These are phyloP conservation scores for Lordiphosa mommai DNA, from an alignment of 1,140 invertebrate species.

Conservation along the genomic window DNA sequence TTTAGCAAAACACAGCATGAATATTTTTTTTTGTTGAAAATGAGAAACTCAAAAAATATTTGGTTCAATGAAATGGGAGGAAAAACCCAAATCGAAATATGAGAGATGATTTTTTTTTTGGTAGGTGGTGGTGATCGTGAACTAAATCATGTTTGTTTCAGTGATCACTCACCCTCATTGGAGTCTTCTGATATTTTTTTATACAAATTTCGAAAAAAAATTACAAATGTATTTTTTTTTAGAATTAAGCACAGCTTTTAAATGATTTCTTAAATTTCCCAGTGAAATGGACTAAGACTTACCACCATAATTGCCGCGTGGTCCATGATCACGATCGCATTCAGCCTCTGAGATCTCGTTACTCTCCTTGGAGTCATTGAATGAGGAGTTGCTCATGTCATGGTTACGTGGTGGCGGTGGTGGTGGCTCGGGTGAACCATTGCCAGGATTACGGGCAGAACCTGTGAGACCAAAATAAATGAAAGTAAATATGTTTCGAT, in stretches of 20 bases:
- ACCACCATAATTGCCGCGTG: constrained; percentile 87
- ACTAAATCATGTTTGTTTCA: constrained; percentile 35
- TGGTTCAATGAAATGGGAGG: constrained; percentile 8
- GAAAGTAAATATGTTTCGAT: neutral
- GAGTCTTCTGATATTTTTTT: constrained; percentile 70
- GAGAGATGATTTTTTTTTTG: constrained; percentile 27
- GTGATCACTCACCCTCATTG: constrained; percentile 77
- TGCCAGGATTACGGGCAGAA: constrained; percentile 85
- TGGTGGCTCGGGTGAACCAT: constrained; percentile 89
- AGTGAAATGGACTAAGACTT: constrained; percentile 70
- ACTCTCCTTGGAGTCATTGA: constrained; percentile 94
- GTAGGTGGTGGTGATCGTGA: constrained; percentile 18
- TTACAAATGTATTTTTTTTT: constrained; percentile 27
- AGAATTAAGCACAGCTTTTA: constrained; percentile 21
- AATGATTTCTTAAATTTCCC: neutral
- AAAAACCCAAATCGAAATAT: constrained; percentile 27
- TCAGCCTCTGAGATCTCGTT: constrained; percentile 96
- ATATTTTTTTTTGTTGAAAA: constrained; percentile 32
- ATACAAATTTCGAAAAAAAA: constrained; percentile 47
- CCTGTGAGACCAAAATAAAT: constrained; percentile 68
- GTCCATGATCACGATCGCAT: constrained; percentile 91
- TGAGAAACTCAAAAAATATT: constrained; percentile 12
- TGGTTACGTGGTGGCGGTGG: constrained; percentile 88
- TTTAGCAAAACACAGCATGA: constrained; percentile 78
- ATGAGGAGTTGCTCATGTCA: constrained; percentile 87